These are phyloP conservation scores for Neoitamus cyanurus DNA, from an alignment of 2,888 invertebrate genomes.

Conservation along the genomic window DNA sequence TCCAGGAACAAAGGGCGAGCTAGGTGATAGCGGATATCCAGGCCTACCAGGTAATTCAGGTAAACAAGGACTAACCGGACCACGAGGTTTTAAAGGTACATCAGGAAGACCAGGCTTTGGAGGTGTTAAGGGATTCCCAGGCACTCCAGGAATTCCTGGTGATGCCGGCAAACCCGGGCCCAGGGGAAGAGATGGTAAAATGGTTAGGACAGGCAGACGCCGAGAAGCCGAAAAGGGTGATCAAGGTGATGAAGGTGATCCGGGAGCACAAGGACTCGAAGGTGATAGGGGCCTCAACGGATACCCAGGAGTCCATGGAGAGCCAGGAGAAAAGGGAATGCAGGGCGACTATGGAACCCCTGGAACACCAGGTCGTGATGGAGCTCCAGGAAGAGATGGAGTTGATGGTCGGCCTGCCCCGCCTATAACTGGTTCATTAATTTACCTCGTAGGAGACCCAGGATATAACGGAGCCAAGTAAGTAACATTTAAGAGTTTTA, in stretches of 20 bases:
- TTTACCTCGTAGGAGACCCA: conserved; percentile 60
- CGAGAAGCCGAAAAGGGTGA: conserved; percentile 62
- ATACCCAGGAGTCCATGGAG: conserved; percentile 57
- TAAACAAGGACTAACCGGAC: conserved; percentile 61
- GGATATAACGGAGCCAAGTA: conserved; percentile 60
- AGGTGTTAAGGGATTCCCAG: conserved; percentile 70
- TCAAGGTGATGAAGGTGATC: conserved; percentile 59
- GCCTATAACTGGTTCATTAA: conserved; percentile 61
- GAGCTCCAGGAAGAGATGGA: conserved; percentile 63
- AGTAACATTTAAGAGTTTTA: conserved; percentile 49
- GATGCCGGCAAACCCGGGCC: conserved; percentile 56
- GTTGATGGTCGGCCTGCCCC: conserved; percentile 69
- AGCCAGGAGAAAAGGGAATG: conserved; percentile 59
- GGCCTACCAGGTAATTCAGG: conserved; percentile 62
- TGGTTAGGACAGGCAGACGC: conserved; percentile 42
- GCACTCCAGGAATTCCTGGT: conserved; percentile 69
- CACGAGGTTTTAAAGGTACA: conserved; percentile 65
- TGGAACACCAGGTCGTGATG: conserved; percentile 63
- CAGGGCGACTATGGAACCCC: conserved; percentile 62
- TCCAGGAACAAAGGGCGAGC: conserved; percentile 59
- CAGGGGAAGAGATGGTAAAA: conserved; percentile 65
- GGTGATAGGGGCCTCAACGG: conserved; percentile 61
- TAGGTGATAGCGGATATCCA: conserved; percentile 62
- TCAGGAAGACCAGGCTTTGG: conserved; percentile 65
- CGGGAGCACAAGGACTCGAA: conserved; percentile 59